Conservation (phyloP, 2,888 invertebrate species). For the Ernsta delagoae region DNA sequence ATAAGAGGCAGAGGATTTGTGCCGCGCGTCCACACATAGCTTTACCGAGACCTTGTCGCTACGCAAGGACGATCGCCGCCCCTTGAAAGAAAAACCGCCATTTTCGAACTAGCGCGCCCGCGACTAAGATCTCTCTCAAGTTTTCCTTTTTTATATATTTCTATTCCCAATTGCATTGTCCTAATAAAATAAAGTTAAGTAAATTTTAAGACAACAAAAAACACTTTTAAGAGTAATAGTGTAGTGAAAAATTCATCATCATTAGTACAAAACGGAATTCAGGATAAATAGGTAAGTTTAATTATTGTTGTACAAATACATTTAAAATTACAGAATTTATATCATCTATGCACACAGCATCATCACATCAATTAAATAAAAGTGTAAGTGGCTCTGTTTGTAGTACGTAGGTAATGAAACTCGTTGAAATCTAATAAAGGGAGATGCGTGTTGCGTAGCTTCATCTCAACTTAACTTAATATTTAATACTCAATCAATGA, state of each 20-base stretch:
- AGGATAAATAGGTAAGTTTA: constrained; percentile 24
- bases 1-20: constrained; percentile 76
- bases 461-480: too few relatives aligned
- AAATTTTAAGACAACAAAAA: not conserved
- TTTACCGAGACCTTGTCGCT: constrained; percentile 76
- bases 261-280: not conserved
- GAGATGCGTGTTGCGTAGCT: not conserved
- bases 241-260: constrained; percentile 12
- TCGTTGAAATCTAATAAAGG: constrained; percentile 29
- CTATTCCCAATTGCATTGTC: not conserved
- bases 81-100: constrained; percentile 72
- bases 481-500: too few relatives aligned
- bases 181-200: too few relatives aligned
- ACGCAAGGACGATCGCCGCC: constrained; percentile 79
- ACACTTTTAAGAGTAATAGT: not conserved
- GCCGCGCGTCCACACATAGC: constrained; percentile 71
- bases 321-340: too few relatives aligned
- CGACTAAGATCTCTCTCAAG: constrained; percentile 55
- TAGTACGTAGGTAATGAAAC: not conserved
- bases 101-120: constrained; percentile 69
- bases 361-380: not conserved
- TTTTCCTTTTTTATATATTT: constrained; percentile 23
- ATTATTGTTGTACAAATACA: too few relatives aligned
- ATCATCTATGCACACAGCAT: too few relatives aligned
- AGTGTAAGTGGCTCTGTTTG: not conserved